phyloP scores from a whole-genome alignment of 2,797 vertebrate species.

The Oreochromis mossambicus region DNA sequence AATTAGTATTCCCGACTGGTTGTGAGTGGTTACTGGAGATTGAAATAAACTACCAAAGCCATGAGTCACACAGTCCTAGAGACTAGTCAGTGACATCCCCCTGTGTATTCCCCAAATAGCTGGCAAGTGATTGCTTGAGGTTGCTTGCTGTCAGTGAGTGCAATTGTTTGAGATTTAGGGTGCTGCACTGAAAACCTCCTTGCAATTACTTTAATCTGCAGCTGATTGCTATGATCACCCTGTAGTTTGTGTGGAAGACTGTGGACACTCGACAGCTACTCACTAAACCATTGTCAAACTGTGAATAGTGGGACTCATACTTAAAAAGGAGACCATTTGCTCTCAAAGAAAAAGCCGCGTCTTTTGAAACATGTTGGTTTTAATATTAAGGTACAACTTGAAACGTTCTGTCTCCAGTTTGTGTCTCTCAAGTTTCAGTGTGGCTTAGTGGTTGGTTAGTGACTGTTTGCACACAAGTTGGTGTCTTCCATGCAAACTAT shows the following conservation, averaged over 20 bases:
- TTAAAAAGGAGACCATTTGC: background rate
- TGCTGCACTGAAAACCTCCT: background rate
- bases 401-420: background rate
- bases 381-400: background rate
- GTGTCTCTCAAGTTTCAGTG: background rate
- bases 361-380: background rate
- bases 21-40: background rate
- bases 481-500: background rate
- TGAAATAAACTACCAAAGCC: background rate
- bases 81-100: background rate
- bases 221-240: background rate
- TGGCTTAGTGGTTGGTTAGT: background rate
- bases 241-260: background rate
- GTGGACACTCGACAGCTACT: background rate
- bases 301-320: background rate
- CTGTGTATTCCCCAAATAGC: background rate
- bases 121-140: background rate
- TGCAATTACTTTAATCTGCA: background rate
- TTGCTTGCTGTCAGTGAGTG: background rate
- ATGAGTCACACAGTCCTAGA: background rate
- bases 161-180: background rate
- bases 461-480: background rate
- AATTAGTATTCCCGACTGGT: background rate
- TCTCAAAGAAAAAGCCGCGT: background rate
- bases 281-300: background rate